Evolutionary conservation across 2,797 vertebrate genomes (phyloP), one percentile per base, ranked within the genome.

Genomic region (Cossypha dichroa): DNA sequence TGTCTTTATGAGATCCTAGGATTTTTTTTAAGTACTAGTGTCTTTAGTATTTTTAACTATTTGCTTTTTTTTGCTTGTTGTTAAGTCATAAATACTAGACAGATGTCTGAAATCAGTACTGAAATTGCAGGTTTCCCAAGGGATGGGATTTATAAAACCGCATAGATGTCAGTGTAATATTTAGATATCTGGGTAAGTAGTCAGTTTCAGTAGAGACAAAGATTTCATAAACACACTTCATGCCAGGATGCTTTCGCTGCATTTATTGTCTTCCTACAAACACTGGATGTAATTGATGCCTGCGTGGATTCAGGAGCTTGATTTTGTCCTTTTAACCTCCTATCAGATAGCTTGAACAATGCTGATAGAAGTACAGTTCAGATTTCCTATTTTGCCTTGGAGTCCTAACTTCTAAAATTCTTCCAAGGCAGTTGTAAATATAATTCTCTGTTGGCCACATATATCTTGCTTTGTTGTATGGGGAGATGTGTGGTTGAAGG

Each of bases 381-480:
- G 12, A 38, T 64, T 83, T 92, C 45, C 38, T 70, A 8, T 34
- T 52, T 76, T 40, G 11, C 49, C 28, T 68, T 67, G 38, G 16
- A 46, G 21, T 80, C 26, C 3, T 52, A 33, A 51, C 20, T 77
- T 84, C 2, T 52, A 58, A 45, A 87, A 22, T 73, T 66, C 11
- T 76, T 72, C 73, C 36, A 51, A n/a, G 14, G 11, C 2, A 2
- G 9, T 46, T n/a, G 25, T 55, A 69, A 76, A 76, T 75, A 18
- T 25, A 40, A 45, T 79, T 91, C 0, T 0, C 15, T 26, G 81
- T 75, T 3, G 10, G 29, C 7, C n/a, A 28, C 8, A 1, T 40
- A 14, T 1, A 0, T 56, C 38, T 88, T 67, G 19, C 26, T 85
- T 51, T 41, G 22, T 46, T 14, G 2, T 0, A 0, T 41, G 45